Conservation (phyloP, 2,888 invertebrate genomes). For the Drosophila emarginata region DNA sequence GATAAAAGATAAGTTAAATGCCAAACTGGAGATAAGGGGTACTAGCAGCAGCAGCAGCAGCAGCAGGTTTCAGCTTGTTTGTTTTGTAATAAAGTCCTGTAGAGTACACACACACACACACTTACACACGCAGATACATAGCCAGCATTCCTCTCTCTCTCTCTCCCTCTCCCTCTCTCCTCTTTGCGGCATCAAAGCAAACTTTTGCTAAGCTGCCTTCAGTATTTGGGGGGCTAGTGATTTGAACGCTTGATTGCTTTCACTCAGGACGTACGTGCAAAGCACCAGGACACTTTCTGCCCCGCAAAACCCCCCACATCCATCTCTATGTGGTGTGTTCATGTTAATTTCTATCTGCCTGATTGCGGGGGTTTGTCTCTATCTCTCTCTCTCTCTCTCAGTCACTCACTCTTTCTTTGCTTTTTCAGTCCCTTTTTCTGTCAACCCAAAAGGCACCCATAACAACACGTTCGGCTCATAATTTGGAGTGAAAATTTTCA, state of each 20-base stretch:
- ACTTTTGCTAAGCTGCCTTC: slow-evolving; percentile 56
- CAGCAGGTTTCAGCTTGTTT: slow-evolving; percentile 54
- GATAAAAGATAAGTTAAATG: slow-evolving; percentile 77
- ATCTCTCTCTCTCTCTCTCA: slow-evolving; percentile 11
- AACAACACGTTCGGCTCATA: slow-evolving; percentile 76
- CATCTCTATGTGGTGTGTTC: slow-evolving; percentile 38
- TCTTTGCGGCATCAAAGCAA: slow-evolving; percentile 65
- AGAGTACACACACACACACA: slow-evolving; percentile 21
- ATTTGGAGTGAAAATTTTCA: slow-evolving; percentile 79
- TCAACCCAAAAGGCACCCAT: slow-evolving; percentile 30
- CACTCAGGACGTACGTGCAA: slow-evolving; percentile 68
- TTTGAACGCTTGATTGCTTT: slow-evolving; percentile 77
- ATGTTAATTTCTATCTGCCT: slow-evolving; percentile 75
- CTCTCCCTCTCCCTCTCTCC: background rate
- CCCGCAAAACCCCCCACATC: background rate
- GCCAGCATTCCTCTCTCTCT: background rate
- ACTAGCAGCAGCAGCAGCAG: background rate
- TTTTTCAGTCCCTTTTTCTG: slow-evolving; percentile 22
- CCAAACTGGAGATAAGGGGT: slow-evolving; percentile 35
- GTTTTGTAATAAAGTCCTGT: slow-evolving; percentile 74
- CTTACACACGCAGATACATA: background rate
- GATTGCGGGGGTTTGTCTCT: slow-evolving; percentile 55
- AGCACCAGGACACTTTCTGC: slow-evolving; percentile 54
- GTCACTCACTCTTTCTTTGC: slow-evolving; percentile 6
- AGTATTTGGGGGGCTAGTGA: slow-evolving; percentile 69